Conservation (phyloP, 2,888 invertebrate genomes). For the Chaetoderma sp. region DNA sequence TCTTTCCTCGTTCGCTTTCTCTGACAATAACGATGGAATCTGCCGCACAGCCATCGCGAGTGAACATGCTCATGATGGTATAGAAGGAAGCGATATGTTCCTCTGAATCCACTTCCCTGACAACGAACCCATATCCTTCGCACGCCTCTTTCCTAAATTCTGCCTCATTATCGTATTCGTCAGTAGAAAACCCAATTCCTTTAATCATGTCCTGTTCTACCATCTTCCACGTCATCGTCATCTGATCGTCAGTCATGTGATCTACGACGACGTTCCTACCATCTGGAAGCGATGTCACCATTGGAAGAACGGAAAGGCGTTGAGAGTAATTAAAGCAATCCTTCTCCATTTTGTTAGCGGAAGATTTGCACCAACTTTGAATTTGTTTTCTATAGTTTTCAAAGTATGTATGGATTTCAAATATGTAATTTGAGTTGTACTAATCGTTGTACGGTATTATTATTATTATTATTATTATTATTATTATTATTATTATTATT, state of each 20-base stretch:
- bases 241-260: conserved; percentile 38
- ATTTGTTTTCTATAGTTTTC: too few species aligned
- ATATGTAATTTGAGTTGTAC: too few species aligned
- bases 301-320: conserved; percentile 25
- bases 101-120: conserved; percentile 27
- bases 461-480: too few species aligned
- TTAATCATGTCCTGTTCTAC: conserved; percentile 35
- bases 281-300: conserved; percentile 34
- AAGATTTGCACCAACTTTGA: too few species aligned
- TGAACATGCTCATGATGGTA: conserved; percentile 40
- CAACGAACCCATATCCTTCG: conserved; percentile 32
- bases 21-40: conserved; percentile 44
- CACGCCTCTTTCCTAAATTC: conserved; percentile 40
- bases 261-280: conserved; percentile 36
- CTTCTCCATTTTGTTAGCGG: too few species aligned
- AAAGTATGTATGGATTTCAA: too few species aligned
- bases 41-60: conserved; percentile 40
- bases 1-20: conserved; percentile 32
- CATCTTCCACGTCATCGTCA: conserved; percentile 38
- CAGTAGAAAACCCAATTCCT: conserved; percentile 41
- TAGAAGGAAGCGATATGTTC: conserved; percentile 40
- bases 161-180: conserved; percentile 40
- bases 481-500: too few species aligned
- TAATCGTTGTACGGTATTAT: too few species aligned
- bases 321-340: too few species aligned